Base-by-base conservation (phyloP, 1,140 invertebrate species). In the Diuraphis noxia region DNA sequence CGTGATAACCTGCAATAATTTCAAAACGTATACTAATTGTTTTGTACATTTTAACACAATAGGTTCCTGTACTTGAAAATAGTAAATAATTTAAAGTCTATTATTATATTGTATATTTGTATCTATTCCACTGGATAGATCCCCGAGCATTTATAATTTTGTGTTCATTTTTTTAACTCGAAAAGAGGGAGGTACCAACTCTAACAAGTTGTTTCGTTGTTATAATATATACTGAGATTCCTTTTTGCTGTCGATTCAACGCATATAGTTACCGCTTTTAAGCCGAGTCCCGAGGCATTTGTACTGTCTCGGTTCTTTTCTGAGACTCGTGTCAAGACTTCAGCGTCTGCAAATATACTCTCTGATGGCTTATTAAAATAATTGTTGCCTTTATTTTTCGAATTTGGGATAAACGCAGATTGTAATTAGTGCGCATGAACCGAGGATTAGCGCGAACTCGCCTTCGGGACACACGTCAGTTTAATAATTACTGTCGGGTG, bases 351-450 rank as follows among this genome's bases (percentile, higher is more conserved):
- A 86, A 86, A 85, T 43, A 82, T 46, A 84, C 79, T 43, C 41
- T 43, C 23, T 40, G 43, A 86, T 52, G 43, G 84, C 84, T 86
- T 38, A 86, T 86, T 86, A 86, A 13, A 86, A 86, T 86, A 86
- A 86, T 86, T 86, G 84, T 86, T 86, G 84, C 43, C 84, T 86
- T 86, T 86, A 86, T 52, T 86, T 34, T 86, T 52, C n/a, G n/a
- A 8, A 49, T 49, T 86, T 25, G 30, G 41, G 84, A 85, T 85
- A 46, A 86, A 86, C 43, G 43, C 34, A 52, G n/a, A 52, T 86
- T 21, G n/a, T 86, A 86, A 86, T 86, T 52, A 52, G 84, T n/a
- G 43, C 43, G 34, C 34, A 40, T 36, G 30, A 7, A 36, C 9
- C 21, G 30, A 43, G 41, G 82, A 84, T 84, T 84, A 49, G 43